phyloP scores from a whole-genome alignment of 2,888 invertebrate species.

The Entomobrya proxima region DNA sequence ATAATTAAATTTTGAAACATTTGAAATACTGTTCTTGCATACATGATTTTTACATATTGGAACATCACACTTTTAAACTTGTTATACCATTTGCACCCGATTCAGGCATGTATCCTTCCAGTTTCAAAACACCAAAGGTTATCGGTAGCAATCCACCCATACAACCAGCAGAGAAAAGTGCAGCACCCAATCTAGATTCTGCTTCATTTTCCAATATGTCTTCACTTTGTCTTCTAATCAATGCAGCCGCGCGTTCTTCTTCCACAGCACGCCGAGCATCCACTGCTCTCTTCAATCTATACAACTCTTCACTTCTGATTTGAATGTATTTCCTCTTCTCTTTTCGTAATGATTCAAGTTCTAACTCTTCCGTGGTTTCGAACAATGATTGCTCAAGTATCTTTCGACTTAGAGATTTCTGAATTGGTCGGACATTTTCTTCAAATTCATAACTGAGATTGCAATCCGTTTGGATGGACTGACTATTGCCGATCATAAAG shows the following conservation, averaged over 20 bases:
- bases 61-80: too few relatives aligned
- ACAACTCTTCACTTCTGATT: constrained; percentile 88
- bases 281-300: constrained; percentile 87
- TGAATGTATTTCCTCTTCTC: constrained; percentile 86
- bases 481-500: constrained; percentile 83
- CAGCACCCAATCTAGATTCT: constrained; percentile 87
- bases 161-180: constrained; percentile 90
- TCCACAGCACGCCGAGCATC: constrained; percentile 79
- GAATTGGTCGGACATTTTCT: constrained; percentile 90
- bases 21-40: background rate
- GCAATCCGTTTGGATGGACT: constrained; percentile 24
- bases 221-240: constrained; percentile 83
- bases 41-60: background rate
- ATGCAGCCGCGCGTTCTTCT: constrained; percentile 77
- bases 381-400: constrained; percentile 91
- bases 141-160: constrained; percentile 89
- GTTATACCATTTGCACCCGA: constrained; percentile 9
- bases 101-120: constrained; percentile 47
- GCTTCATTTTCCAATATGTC: constrained; percentile 84
- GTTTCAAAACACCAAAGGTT: constrained; percentile 31
- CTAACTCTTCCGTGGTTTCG: constrained; percentile 95
- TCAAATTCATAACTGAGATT: constrained; percentile 82
- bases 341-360: constrained; percentile 86
- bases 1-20: background rate
- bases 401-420: constrained; percentile 78